Evolutionary conservation across 2,113 vertebrate species (phyloP).

Genomic region (Fulica atra): DNA sequence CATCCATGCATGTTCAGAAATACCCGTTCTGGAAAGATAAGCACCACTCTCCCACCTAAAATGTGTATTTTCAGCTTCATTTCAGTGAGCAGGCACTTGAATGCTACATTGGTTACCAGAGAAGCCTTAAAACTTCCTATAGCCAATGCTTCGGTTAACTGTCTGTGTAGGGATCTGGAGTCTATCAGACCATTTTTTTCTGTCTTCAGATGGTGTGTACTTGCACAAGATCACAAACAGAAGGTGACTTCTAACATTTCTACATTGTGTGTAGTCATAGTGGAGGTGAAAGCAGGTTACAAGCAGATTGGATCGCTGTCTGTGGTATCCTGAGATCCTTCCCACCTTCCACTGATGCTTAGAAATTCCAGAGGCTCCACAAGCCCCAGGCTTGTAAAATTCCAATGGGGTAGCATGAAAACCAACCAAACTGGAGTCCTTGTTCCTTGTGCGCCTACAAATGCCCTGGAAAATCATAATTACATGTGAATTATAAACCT

Average conservation of each 20-base stretch:
- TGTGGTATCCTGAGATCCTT: neutral
- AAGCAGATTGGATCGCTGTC: neutral
- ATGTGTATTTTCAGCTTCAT: neutral
- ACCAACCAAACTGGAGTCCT: neutral
- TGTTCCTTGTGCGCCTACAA: neutral
- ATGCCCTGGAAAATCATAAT: neutral
- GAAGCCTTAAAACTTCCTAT: neutral
- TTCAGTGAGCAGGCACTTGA: neutral
- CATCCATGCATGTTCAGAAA: neutral
- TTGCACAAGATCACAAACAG: neutral
- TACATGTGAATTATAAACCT: neutral
- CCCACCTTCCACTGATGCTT: neutral
- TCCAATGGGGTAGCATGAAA: neutral
- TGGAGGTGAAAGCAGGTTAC: neutral
- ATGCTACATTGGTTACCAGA: fast-evolving
- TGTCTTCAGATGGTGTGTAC: neutral
- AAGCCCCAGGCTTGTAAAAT: neutral
- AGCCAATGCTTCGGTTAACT: neutral
- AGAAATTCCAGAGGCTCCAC: neutral
- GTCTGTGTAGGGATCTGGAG: neutral
- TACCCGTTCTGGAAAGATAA: neutral
- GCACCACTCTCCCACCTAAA: neutral
- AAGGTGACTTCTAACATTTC: neutral
- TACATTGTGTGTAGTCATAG: neutral
- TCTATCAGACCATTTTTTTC: neutral